Conservation (phyloP, 2,888 invertebrate species). For the Amphipoea oculea region DNA sequence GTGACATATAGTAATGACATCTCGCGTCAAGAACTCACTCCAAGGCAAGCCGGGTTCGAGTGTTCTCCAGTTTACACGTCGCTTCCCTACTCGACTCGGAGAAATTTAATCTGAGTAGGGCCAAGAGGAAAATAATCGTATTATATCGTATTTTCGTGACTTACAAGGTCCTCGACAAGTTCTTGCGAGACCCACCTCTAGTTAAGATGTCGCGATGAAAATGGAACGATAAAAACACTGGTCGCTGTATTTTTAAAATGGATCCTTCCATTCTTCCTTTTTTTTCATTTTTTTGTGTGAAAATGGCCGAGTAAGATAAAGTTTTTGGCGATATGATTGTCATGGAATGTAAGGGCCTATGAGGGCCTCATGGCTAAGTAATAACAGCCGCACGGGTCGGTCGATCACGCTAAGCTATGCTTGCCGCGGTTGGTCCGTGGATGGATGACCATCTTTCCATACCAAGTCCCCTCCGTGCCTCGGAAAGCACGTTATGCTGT, state of each 20-base stretch:
- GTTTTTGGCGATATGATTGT: conserved; percentile 10
- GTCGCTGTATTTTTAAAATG: conserved; percentile 37
- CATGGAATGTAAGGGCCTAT: not conserved
- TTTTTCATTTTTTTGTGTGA: conserved; percentile 16
- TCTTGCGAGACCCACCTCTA: conserved; percentile 56
- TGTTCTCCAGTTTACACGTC: conserved; percentile 79
- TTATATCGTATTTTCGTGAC: conserved; percentile 72
- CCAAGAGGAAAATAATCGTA: conserved; percentile 74
- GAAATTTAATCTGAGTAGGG: conserved; percentile 78
- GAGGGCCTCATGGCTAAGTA: not conserved
- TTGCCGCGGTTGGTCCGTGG: not conserved
- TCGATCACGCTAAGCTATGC: not conserved
- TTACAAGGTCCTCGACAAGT: conserved; percentile 59
- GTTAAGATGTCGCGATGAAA: conserved; percentile 52
- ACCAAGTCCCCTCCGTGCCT: not conserved
- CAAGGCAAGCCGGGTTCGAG: conserved; percentile 64
- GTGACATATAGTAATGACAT: conserved; percentile 71
- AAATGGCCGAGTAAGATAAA: not conserved
- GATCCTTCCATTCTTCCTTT: not conserved
- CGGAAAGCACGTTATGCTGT: too few relatives aligned
- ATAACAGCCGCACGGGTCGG: not conserved
- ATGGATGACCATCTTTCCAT: not conserved
- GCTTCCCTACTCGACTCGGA: conserved; percentile 61
- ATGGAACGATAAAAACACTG: conserved; percentile 46
- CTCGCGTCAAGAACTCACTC: conserved; percentile 67